Evolutionary conservation across 2,797 vertebrate genomes (phyloP), one percentile per base, ranked within the genome.

Genomic region (Malacoctenus gilli): DNA sequence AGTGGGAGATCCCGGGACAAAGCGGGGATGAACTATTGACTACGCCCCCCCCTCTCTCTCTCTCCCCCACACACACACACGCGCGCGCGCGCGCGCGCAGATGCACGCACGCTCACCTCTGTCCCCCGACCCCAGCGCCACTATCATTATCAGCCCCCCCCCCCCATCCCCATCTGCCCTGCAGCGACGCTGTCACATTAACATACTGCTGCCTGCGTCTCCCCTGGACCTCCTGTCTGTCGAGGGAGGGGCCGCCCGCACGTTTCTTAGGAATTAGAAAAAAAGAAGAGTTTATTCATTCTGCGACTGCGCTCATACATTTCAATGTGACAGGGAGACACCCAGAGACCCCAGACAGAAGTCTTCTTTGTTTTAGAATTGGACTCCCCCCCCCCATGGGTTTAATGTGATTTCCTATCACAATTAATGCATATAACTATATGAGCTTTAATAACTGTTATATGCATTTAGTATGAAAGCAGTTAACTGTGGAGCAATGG

Each of bases 1-100:
- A 90, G 85, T 82, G 77, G 83, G 79, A 80, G 83, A 84, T 86
- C 75, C 84, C 74, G 59, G 80, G 87, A 89, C 88, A 91, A 90
- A 86, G 63, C 69, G 68, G 79, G 82, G 74, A 83, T 80, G 87
- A 84, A 77, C 80, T 71, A 71, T 80, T 83, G 83, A 82, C 82
- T 75, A 51, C 60, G 70, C 65, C 70, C 22, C 34, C 25, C 20
- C 19, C 56, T 36, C 73, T 44, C 75, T 51, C 66, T 40, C 72
- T 61, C 57, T 72, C 60, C 50, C 47, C 30, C 68, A 61, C 80
- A 43, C 57, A 52, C 69, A 66, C 49, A 73, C 60, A 54, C 70
- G 42, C 77, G 64, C 49, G 72, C 60, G 51, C 70, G 42, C 77
- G 54, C 74, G 46, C 25, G 22, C 63, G 0, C 52, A 6, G 13